These are phyloP conservation scores for Poeciliopsis turneri DNA, from an alignment of 2,797 vertebrate species.

Conservation along the genomic window DNA sequence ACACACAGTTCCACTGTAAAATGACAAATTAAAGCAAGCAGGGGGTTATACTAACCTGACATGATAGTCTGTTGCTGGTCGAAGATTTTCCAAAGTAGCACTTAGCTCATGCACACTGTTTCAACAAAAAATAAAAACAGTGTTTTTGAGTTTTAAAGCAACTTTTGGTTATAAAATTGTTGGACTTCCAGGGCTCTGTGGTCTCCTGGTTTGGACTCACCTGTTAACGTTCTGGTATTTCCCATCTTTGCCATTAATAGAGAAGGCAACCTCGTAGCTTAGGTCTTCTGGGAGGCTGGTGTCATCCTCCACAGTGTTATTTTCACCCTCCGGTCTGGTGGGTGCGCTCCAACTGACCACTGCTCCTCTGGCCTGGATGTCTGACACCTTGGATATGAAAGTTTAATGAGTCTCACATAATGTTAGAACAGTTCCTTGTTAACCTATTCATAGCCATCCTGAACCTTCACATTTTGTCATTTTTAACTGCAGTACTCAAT, in stretches of 20 bases:
- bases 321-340: constrained; percentile 74
- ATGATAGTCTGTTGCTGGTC: constrained; percentile 95
- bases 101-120: constrained; percentile 89
- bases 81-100: constrained; percentile 91
- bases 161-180: not conserved
- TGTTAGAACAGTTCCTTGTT: not conserved
- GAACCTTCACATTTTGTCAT: not conserved
- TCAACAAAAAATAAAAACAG: constrained; percentile 19
- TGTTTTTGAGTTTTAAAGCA: not conserved
- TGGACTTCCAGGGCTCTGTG: not conserved
- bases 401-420: constrained; percentile 12
- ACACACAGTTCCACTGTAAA: constrained; percentile 6
- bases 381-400: constrained; percentile 82
- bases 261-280: constrained; percentile 89
- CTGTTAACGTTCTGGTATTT: constrained; percentile 88
- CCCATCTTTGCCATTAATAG: constrained; percentile 89
- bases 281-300: constrained; percentile 74
- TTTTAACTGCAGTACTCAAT: not conserved
- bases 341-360: constrained; percentile 87
- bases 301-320: constrained; percentile 69
- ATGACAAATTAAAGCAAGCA: not conserved
- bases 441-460: not conserved
- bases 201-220: constrained; percentile 72
- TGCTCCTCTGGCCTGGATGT: constrained; percentile 87
- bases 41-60: constrained; percentile 80